Base-by-base conservation (phyloP, 2,888 invertebrate species). In the Ceraclea dissimilis region DNA sequence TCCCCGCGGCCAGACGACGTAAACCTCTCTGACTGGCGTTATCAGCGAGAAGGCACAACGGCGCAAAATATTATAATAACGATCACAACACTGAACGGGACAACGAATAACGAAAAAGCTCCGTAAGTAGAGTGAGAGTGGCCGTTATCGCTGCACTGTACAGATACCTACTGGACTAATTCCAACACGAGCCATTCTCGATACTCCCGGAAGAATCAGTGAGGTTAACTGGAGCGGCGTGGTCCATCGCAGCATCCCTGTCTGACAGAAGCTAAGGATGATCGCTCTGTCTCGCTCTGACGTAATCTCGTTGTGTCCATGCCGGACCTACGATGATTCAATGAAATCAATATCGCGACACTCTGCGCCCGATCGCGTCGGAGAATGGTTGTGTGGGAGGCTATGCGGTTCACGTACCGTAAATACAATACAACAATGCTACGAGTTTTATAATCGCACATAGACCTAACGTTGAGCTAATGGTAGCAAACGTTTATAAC, bases 101-200 rank as follows among this genome's bases (percentile, higher is more conserved):
- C 49, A 49, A 39, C 18, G 34, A 33, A 33, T 49, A 49, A 54
- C 54, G 56, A 50, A 51, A 54, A 57, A 57, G 58, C 58, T 54
- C 54, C 54, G 58, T 54, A 57, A 43, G 49, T 21, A 44, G 51
- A 58, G 56, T 58, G 60, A 60, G 60, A 58, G 60, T 60, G 57
- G 44, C 57, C 60, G 60, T 58, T 57, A 59, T 59, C 59, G 61
- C 61, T 33, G 57, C 58, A 49, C 57, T 50, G 59, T 50, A 49
- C 59, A 50, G 52, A 57, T 57, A 61, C 61, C 58, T 61, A 61
- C 61, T 61, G 61, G 61, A 59, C 57, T 56, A 61, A 61, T 61
- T 61, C 59, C 53, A 57, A 48, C 60, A 31, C 56, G 51, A 60
- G 54, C 56, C 56, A 49, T 49, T 18, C 51, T 52, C 47, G 26